Conservation (phyloP, 2,888 invertebrate species). For the Calliscelio sp. region DNA sequence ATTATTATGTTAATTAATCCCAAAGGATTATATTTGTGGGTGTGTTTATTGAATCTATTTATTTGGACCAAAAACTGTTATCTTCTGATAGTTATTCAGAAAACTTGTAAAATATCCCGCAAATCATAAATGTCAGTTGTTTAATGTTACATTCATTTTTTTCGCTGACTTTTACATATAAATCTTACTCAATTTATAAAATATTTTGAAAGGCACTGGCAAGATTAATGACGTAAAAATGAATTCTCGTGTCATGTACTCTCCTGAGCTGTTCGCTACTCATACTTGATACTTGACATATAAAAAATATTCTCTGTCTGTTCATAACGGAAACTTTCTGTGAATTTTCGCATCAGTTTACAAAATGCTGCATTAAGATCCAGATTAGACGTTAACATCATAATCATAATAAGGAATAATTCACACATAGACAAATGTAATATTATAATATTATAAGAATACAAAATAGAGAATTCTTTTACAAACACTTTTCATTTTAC, state of each 20-base stretch:
- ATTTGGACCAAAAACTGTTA: no score
- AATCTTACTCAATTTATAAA: conserved; percentile 43
- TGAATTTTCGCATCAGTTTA: not conserved
- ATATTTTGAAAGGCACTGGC: conserved; percentile 50
- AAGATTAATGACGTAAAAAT: conserved; percentile 39
- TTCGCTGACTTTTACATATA: conserved; percentile 9
- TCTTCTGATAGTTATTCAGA: no score
- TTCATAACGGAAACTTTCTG: conserved; percentile 22
- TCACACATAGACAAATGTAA: conserved; percentile 1
- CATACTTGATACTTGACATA: conserved; percentile 2
- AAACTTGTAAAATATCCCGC: no score
- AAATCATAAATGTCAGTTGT: no score
- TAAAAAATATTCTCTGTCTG: conserved; percentile 37
- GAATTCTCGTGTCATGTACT: conserved; percentile 16
- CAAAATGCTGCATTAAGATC: conserved; percentile 4
- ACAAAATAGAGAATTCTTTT: no score
- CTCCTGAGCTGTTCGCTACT: not conserved
- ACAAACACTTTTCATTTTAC: no score
- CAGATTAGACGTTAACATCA: not conserved
- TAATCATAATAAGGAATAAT: conserved; percentile 11
- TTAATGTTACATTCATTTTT: conserved; percentile 41
- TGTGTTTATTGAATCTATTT: no score
- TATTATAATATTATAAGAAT: no score
- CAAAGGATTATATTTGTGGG: no score
- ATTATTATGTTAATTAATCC: no score